Evolutionary conservation across 2,113 vertebrate species (phyloP).

Genomic region (Sinocyclocheilus rhinocerous): DNA sequence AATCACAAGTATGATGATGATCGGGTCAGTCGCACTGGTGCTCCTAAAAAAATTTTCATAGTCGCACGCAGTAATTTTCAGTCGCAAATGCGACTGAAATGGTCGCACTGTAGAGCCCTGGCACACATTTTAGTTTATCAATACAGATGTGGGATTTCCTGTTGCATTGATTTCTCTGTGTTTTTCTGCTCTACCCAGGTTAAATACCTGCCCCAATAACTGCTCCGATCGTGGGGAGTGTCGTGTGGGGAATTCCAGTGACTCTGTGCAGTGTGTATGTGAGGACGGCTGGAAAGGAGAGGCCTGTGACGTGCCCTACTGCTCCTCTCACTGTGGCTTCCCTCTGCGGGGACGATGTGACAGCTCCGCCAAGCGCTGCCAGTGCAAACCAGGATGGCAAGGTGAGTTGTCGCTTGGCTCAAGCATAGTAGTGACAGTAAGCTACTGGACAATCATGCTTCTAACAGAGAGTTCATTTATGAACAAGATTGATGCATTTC

Average conservation of each 20-base stretch:
- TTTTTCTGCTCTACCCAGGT: slow-evolving; percentile 67
- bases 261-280: slow-evolving; percentile 81
- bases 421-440: background rate
- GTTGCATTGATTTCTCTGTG: background rate
- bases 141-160: background rate
- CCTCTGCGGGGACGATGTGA: slow-evolving; percentile 81
- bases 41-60: too few species aligned
- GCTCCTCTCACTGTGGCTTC: slow-evolving; percentile 79
- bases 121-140: background rate
- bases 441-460: background rate
- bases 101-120: too few species aligned
- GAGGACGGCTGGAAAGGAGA: slow-evolving; percentile 87
- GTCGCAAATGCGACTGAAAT: too few species aligned
- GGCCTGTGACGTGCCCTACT: slow-evolving; percentile 88
- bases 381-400: slow-evolving; percentile 87
- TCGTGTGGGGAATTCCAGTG: slow-evolving; percentile 68
- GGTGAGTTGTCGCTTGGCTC: slow-evolving; percentile 73
- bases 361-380: slow-evolving; percentile 72
- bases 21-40: too few species aligned
- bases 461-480: background rate
- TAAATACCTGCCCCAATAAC: slow-evolving; percentile 91
- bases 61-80: too few species aligned
- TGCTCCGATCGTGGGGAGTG: slow-evolving; percentile 90
- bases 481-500: background rate
- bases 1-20: too few species aligned